Conservation (phyloP, 1,140 invertebrate genomes). For the Trichomalopsis sarcophagae region DNA sequence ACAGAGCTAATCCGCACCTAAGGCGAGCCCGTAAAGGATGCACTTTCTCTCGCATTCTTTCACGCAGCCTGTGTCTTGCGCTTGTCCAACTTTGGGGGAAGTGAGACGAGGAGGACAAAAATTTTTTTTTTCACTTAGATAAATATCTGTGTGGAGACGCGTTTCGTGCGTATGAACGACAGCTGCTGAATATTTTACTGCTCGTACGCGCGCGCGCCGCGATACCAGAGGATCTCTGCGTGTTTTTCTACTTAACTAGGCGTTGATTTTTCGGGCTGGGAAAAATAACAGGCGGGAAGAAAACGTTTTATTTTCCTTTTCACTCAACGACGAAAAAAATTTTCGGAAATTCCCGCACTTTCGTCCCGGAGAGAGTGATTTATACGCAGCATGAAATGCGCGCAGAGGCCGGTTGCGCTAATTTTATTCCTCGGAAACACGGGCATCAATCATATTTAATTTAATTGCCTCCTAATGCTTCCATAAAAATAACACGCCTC, state of each 20-base stretch:
- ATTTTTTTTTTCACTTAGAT: slow-evolving; percentile 1
- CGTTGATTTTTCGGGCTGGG: neutral
- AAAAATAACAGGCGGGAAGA: too few relatives aligned
- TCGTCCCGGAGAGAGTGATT: neutral
- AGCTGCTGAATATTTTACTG: slow-evolving; percentile 22
- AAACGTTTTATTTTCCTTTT: neutral
- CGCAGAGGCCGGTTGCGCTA: too few relatives aligned
- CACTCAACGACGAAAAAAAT: too few relatives aligned
- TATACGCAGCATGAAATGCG: too few relatives aligned
- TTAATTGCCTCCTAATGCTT: neutral
- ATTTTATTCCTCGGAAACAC: neutral
- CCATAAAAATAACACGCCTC: slow-evolving; percentile 45
- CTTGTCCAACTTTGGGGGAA: neutral
- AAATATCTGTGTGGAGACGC: neutral
- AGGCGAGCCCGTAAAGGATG: neutral
- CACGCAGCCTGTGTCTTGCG: neutral
- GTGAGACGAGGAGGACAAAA: neutral
- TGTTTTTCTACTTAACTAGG: neutral
- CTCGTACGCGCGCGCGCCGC: neutral
- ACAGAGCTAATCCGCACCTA: slow-evolving; percentile 29
- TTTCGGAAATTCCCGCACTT: neutral
- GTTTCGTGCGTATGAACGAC: slow-evolving; percentile 18
- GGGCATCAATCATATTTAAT: slow-evolving; percentile 12
- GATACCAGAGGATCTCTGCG: neutral
- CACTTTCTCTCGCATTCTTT: slow-evolving; percentile 49